Evolutionary conservation across 1,140 invertebrate genomes (phyloP).

Genomic region (Acromyrmex echinatior): DNA sequence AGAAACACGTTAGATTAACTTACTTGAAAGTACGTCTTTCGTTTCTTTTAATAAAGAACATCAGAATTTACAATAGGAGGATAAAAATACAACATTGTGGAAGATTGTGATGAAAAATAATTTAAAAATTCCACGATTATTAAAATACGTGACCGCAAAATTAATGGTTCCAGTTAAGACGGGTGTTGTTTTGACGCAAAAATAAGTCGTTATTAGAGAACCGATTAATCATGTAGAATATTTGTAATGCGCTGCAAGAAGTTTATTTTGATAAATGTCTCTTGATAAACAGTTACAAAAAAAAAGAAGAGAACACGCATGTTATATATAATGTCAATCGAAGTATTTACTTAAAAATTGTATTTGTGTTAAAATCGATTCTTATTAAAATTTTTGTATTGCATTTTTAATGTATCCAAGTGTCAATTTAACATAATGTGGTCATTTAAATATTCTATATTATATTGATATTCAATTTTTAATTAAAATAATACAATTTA

Average conservation of each 20-base stretch:
- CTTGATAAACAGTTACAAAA: constrained; percentile 21
- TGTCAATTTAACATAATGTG: too few species aligned
- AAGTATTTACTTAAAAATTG: not conserved
- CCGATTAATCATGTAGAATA: constrained; percentile 50
- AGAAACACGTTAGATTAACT: constrained; percentile 36
- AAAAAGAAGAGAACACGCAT: not conserved
- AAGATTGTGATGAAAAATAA: constrained; percentile 7
- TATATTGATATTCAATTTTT: too few species aligned
- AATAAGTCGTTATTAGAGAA: constrained; percentile 54
- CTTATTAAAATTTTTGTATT: too few species aligned
- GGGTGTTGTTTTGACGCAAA: constrained; percentile 38
- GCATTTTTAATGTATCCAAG: too few species aligned
- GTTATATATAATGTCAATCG: not conserved
- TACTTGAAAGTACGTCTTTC: not conserved
- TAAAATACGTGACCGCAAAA: constrained; percentile 50
- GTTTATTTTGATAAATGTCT: constrained; percentile 62
- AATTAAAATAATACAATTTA: too few species aligned
- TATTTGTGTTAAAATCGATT: not conserved
- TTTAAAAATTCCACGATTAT: constrained; percentile 46
- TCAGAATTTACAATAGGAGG: constrained; percentile 28
- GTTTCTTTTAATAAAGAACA: constrained; percentile 42
- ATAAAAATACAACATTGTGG: constrained; percentile 12
- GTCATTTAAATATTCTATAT: too few species aligned
- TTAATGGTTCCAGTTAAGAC: constrained; percentile 44
- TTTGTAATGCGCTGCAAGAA: constrained; percentile 47